Conservation (phyloP, 2,888 invertebrate species). For the Cremastobaeus sp. region DNA sequence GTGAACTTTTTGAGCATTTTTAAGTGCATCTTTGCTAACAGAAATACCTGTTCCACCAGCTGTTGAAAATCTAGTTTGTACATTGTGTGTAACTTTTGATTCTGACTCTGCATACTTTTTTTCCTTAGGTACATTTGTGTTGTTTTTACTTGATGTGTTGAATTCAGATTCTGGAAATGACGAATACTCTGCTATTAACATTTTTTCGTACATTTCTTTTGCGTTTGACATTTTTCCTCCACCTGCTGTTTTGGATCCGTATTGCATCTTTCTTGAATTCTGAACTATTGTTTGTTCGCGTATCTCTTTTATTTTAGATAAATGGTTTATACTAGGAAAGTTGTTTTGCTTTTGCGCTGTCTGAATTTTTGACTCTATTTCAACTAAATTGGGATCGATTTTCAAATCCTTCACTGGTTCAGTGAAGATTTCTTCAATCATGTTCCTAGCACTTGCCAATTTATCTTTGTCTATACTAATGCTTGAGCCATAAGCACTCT, state of each 20-base stretch:
- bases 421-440: not conserved
- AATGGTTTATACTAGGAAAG: too few relatives aligned
- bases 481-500: slow-evolving; percentile 22
- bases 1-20: slow-evolving; percentile 19
- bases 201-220: slow-evolving; percentile 19
- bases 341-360: too few relatives aligned
- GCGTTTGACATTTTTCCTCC: slow-evolving; percentile 66
- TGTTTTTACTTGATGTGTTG: too few relatives aligned
- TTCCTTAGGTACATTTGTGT: too few relatives aligned
- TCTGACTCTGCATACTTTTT: not conserved
- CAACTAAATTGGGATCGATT: too few relatives aligned
- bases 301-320: not conserved
- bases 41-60: slow-evolving; percentile 70
- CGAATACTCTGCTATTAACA: too few relatives aligned
- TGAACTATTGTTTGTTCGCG: not conserved
- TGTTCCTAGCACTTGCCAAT: not conserved
- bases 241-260: slow-evolving; percentile 73
- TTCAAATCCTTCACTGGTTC: not conserved
- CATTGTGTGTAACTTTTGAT: too few relatives aligned
- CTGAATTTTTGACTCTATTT: too few relatives aligned
- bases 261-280: not conserved
- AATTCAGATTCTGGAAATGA: too few relatives aligned
- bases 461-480: slow-evolving; percentile 17
- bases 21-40: slow-evolving; percentile 63
- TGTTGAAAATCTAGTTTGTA: slow-evolving; percentile 69